These are phyloP conservation scores for Periophthalmus magnuspinnatus DNA, from an alignment of 2,797 vertebrate genomes.

Conservation along the genomic window DNA sequence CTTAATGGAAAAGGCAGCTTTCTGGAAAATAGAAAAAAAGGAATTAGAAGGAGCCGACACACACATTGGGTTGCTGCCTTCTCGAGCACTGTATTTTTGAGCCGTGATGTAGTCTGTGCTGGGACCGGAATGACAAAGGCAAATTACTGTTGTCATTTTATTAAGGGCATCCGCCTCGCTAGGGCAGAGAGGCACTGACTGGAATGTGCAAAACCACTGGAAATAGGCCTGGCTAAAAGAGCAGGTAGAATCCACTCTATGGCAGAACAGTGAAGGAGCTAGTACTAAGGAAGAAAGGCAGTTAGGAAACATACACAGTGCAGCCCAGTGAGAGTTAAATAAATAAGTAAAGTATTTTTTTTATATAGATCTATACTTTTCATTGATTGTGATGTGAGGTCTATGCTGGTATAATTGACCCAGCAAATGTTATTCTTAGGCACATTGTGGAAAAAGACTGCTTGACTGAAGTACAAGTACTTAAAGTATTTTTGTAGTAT, in stretches of 20 bases:
- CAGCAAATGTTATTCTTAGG: background rate
- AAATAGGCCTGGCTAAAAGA: constrained; percentile 60
- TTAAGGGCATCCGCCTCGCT: constrained; percentile 98
- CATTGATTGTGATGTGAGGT: background rate
- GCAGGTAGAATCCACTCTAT: constrained; percentile 53
- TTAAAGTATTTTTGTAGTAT: background rate
- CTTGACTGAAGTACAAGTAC: background rate
- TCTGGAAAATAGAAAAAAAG: constrained; percentile 97
- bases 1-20: constrained; percentile 99
- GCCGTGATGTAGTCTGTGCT: constrained; percentile 85
- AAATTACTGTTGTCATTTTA: constrained; percentile 99
- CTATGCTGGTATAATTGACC: background rate
- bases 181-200: constrained; percentile 83
- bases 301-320: background rate
- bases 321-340: background rate
- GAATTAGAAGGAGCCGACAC: constrained; percentile 98
- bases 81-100: constrained; percentile 98
- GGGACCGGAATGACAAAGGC: constrained; percentile 96
- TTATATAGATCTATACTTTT: background rate
- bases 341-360: background rate
- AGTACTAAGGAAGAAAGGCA: constrained; percentile 5
- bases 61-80: constrained; percentile 92
- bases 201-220: constrained; percentile 85
- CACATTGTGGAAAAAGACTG: background rate
- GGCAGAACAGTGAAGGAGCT: constrained; percentile 20